A percentile compares a stretch with the other conserved stretches of the same genome.
These are phyloP conservation scores for Blomia tropicalis DNA, from an alignment of 2,888 invertebrate species.

Conservation along the genomic window DNA sequence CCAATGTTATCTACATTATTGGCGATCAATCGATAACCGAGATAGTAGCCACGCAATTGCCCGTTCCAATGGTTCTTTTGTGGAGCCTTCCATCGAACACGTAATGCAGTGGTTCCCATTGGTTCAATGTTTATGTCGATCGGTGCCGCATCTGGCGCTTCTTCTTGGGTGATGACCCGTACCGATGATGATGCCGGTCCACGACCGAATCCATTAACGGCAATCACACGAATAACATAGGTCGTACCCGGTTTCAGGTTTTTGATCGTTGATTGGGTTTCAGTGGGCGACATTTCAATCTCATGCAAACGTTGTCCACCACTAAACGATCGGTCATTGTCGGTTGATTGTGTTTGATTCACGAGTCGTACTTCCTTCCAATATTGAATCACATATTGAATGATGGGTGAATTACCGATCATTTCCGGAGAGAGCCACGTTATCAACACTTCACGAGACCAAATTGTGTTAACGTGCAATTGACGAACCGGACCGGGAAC, in stretches of 20 bases:
- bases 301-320: constrained; percentile 24
- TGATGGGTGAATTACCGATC: constrained; percentile 21
- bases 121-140: constrained; percentile 30
- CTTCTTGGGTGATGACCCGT: constrained; percentile 22
- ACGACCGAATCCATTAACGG: constrained; percentile 24
- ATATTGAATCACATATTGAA: constrained; percentile 24
- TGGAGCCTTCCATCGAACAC: constrained; percentile 30
- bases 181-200: constrained; percentile 19
- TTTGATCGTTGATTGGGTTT: not conserved
- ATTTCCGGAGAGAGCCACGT: constrained; percentile 11
- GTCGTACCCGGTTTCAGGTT: constrained; percentile 23
- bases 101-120: constrained; percentile 29
- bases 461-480: constrained; percentile 1
- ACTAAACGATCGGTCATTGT: not conserved
- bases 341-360: not conserved
- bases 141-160: constrained; percentile 29
- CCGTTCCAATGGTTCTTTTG: constrained; percentile 29
- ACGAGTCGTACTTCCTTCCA: constrained; percentile 20
- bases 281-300: constrained; percentile 14
- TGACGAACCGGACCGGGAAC: constrained; percentile 16
- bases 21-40: constrained; percentile 26
- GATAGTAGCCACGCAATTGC: constrained; percentile 27
- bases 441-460: constrained; percentile 16
- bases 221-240: constrained; percentile 22
- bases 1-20: not conserved